Evolutionary conservation across 2,888 invertebrate genomes (phyloP).

Genomic region (Brachyptera risi): DNA sequence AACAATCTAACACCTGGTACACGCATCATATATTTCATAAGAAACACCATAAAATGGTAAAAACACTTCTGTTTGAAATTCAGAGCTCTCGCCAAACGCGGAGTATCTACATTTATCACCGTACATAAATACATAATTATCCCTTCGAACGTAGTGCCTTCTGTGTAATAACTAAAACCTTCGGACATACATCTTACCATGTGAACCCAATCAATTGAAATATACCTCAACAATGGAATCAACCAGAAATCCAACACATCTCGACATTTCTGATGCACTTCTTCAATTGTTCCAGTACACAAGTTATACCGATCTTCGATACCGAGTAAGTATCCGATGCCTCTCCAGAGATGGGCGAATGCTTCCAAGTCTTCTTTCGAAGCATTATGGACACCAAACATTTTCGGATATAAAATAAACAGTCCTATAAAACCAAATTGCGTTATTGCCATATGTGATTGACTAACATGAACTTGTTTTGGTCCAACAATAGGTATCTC

Average conservation of each 20-base stretch:
- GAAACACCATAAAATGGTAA: background rate
- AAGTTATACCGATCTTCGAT: slow-evolving; percentile 33
- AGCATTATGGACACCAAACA: slow-evolving; percentile 40
- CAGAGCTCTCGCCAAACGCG: background rate
- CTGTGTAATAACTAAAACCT: slow-evolving; percentile 2
- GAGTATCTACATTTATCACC: background rate
- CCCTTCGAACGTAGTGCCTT: slow-evolving; percentile 8
- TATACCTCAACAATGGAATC: slow-evolving; percentile 6
- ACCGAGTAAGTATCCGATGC: slow-evolving; percentile 51
- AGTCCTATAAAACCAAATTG: slow-evolving; percentile 44
- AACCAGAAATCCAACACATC: slow-evolving; percentile 7
- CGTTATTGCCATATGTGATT: slow-evolving; percentile 46
- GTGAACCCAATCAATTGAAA: slow-evolving; percentile 22
- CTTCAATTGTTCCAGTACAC: slow-evolving; percentile 22
- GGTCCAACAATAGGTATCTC: slow-evolving; percentile 28
- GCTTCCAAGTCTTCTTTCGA: slow-evolving; percentile 48
- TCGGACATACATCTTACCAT: slow-evolving; percentile 21
- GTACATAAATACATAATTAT: background rate
- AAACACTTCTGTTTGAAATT: background rate
- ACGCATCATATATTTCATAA: background rate
- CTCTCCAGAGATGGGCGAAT: slow-evolving; percentile 52
- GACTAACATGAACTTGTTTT: slow-evolving; percentile 37
- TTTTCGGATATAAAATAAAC: slow-evolving; percentile 38
- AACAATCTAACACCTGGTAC: background rate
- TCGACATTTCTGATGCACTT: slow-evolving; percentile 5